phyloP scores from a whole-genome alignment of 1,140 invertebrate species.

The Drosophila repletoides region DNA sequence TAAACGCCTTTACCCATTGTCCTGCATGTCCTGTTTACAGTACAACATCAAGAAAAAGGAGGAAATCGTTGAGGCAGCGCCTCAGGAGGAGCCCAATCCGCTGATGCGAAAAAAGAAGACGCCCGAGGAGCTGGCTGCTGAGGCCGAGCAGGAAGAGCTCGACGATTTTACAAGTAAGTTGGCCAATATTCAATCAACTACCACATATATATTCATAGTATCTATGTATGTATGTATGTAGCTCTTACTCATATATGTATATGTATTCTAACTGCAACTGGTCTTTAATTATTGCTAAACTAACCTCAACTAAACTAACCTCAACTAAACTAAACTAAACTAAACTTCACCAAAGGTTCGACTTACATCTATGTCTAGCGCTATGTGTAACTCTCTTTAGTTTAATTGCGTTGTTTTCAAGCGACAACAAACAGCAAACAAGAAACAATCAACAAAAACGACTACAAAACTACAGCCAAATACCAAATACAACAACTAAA shows the following conservation, averaged over 20 bases:
- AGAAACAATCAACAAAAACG: constrained; percentile 17
- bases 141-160: constrained; percentile 96
- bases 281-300: constrained; percentile 9
- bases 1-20: background rate
- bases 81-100: constrained; percentile 92
- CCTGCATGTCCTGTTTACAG: constrained; percentile 84
- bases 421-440: constrained; percentile 18
- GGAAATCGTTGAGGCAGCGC: constrained; percentile 90
- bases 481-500: constrained; percentile 22
- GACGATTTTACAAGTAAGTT: constrained; percentile 98
- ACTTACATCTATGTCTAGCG: constrained; percentile 10
- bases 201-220: constrained; percentile 11
- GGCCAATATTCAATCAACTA: constrained; percentile 8
- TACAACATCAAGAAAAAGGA: constrained; percentile 99
- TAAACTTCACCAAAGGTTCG: constrained; percentile 14
- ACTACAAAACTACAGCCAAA: constrained; percentile 15
- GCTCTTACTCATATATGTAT: constrained; percentile 1
- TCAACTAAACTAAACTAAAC: no score
- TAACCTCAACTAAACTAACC: no score
- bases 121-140: constrained; percentile 96
- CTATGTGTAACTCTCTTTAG: constrained; percentile 42
- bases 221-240: constrained; percentile 20
- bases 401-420: constrained; percentile 32
- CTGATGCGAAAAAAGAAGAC: constrained; percentile 98
- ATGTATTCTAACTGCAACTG: constrained; percentile 7